phyloP scores from a whole-genome alignment of 2,797 vertebrate species.

The Sandelia bainsii region DNA sequence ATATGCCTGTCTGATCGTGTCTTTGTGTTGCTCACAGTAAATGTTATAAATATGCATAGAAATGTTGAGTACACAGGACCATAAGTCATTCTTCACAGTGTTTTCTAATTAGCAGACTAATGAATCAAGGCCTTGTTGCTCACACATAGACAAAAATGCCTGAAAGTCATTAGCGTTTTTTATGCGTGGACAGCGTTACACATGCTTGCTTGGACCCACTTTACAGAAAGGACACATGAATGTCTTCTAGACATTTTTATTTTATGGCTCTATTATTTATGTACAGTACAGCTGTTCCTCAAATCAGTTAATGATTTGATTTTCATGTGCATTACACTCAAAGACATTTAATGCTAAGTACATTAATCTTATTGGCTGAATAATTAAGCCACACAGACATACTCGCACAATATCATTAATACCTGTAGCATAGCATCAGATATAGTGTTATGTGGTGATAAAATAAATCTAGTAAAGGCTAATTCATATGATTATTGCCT shows the following conservation, averaged over 20 bases:
- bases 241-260: slow-evolving; percentile 13
- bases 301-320: slow-evolving; percentile 47
- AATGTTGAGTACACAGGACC: slow-evolving; percentile 30
- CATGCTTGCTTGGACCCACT: slow-evolving; percentile 46
- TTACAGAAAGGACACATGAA: slow-evolving; percentile 47
- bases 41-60: slow-evolving; percentile 43
- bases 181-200: slow-evolving; percentile 56
- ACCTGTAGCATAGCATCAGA: slow-evolving; percentile 4
- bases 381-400: slow-evolving; percentile 10
- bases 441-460: not conserved
- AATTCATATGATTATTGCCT: slow-evolving; percentile 15
- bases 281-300: slow-evolving; percentile 25
- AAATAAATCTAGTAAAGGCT: slow-evolving; percentile 28
- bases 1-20: slow-evolving; percentile 13
- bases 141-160: slow-evolving; percentile 44
- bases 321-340: slow-evolving; percentile 15
- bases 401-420: not conserved
- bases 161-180: slow-evolving; percentile 68
- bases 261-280: slow-evolving; percentile 45
- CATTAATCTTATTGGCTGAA: slow-evolving; percentile 39
- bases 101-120: slow-evolving; percentile 73
- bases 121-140: slow-evolving; percentile 60
- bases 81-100: slow-evolving; percentile 55
- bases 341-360: slow-evolving; percentile 18
- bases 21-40: slow-evolving; percentile 12